These are phyloP conservation scores for Rhegmatorhina hoffmannsi DNA, from an alignment of 2,113 vertebrate genomes.

Conservation along the genomic window DNA sequence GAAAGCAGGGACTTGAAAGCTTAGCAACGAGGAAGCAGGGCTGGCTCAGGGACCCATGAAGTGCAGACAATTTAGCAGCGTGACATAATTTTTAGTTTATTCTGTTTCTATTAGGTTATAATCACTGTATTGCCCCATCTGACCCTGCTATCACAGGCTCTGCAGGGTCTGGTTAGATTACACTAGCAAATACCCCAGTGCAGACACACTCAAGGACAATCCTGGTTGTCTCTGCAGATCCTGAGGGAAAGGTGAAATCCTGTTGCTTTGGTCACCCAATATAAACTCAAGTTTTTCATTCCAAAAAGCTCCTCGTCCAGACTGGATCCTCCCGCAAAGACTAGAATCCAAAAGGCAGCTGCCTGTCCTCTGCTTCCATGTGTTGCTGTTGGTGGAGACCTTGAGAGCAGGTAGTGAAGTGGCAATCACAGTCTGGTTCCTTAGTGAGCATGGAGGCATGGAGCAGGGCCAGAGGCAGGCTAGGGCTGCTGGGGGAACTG, in stretches of 20 bases:
- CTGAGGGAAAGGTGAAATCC: neutral
- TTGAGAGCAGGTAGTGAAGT: fast-evolving
- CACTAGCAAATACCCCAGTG: too few relatives aligned
- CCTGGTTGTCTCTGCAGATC: neutral
- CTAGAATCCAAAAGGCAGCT: neutral
- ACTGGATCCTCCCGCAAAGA: neutral
- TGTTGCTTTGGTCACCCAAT: neutral
- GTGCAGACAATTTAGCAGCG: neutral
- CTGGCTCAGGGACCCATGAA: fast-evolving
- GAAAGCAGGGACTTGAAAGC: neutral
- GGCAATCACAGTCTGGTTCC: fast-evolving
- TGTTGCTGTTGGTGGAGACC: fast-evolving
- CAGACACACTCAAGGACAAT: neutral
- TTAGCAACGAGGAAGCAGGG: fast-evolving
- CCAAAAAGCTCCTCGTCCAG: neutral
- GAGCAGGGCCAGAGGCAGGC: neutral
- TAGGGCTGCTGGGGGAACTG: neutral
- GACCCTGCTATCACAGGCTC: neutral
- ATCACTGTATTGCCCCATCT: neutral
- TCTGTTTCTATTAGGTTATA: neutral
- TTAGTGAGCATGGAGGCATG: fast-evolving
- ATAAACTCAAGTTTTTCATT: neutral
- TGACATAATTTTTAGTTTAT: conserved; percentile 4
- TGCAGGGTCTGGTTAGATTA: neutral
- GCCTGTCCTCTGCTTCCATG: neutral